These are phyloP conservation scores for Escarpia spicata DNA, from an alignment of 2,888 invertebrate genomes.

Conservation along the genomic window DNA sequence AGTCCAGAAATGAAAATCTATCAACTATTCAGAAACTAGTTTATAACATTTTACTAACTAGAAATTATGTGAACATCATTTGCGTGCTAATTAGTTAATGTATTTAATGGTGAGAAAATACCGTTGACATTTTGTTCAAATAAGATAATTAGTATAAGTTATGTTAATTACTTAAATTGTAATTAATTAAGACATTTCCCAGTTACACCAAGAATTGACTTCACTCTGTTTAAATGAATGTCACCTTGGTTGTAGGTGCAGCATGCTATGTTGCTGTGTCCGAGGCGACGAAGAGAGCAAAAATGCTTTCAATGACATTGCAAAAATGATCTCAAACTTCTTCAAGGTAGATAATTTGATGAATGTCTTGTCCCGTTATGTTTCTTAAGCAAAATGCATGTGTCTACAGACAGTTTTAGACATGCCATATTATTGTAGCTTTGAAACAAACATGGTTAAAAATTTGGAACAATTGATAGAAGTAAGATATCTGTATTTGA, in stretches of 20 bases:
- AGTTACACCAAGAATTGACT: not conserved
- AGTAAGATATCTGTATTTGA: too few species aligned
- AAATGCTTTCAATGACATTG: conserved; percentile 64
- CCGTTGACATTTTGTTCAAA: not conserved
- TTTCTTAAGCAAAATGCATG: not conserved
- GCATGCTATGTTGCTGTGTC: conserved; percentile 59
- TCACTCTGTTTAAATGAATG: not conserved
- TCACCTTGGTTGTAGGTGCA: conserved; percentile 34
- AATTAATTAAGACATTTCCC: not conserved
- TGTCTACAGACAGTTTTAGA: not conserved
- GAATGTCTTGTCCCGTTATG: not conserved
- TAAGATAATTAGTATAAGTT: not conserved
- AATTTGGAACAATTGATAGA: too few species aligned
- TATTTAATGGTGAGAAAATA: not conserved
- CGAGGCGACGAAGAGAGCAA: conserved; percentile 55
- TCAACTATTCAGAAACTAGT: not conserved
- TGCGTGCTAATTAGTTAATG: not conserved
- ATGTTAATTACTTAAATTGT: not conserved
- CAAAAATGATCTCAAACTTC: conserved; percentile 79
- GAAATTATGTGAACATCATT: not conserved
- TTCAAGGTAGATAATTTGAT: conserved; percentile 68
- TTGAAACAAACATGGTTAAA: not conserved
- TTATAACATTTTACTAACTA: not conserved
- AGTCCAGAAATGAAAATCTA: not conserved
- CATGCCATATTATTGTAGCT: not conserved